Percentiles rank a stretch among this genome's conserved stretches.
Conservation (phyloP, 2,113 vertebrate genomes). For the Microtus ochrogaster region DNA sequence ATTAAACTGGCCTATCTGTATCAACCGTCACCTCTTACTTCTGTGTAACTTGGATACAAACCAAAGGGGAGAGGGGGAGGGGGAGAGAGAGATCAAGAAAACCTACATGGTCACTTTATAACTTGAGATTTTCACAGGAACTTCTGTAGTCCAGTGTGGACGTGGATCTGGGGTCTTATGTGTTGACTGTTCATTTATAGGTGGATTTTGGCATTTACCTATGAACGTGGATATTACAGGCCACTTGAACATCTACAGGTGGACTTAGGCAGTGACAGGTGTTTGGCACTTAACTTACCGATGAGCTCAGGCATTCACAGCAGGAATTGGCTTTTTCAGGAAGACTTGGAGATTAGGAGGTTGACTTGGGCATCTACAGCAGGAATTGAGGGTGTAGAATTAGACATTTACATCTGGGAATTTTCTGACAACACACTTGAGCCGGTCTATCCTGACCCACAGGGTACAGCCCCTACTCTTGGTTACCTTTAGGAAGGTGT, state of each 20-base stretch:
- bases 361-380: neutral
- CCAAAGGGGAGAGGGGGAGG: slow-evolving; percentile 86
- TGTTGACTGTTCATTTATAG: neutral
- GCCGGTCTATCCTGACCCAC: no score
- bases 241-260: neutral
- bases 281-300: neutral
- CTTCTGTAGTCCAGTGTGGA: neutral
- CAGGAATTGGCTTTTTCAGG: neutral
- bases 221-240: neutral
- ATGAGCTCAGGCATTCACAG: neutral
- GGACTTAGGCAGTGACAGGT: neutral
- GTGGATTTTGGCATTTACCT: neutral
- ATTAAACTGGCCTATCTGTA: slow-evolving; percentile 98
- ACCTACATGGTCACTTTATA: neutral
- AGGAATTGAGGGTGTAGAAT: neutral
- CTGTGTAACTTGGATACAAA: slow-evolving; percentile 95
- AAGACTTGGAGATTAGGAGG: neutral
- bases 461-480: neutral
- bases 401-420: neutral
- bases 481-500: neutral
- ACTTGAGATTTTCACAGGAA: neutral
- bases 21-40: slow-evolving; percentile 99
- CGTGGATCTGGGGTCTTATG: no score
- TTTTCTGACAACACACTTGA: neutral
- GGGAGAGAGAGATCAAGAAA: slow-evolving; percentile 78